phyloP scores from a whole-genome alignment of 1,140 invertebrate species.

The Rhopalosiphum maidis region DNA sequence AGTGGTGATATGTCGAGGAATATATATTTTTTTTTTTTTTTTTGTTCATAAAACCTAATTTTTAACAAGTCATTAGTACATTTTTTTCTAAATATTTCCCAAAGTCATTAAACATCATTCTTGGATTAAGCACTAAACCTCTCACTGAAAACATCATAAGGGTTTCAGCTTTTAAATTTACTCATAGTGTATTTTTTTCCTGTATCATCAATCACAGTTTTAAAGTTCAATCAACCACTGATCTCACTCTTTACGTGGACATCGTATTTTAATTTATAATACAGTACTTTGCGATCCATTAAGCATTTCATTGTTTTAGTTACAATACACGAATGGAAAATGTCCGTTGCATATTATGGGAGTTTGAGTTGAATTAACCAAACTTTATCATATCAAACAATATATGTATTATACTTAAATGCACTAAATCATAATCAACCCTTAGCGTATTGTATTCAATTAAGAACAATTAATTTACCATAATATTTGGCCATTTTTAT shows the following conservation, averaged over 20 bases:
- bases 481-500: too few species aligned
- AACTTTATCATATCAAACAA: not conserved
- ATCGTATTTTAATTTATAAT: not conserved
- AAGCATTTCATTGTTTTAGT: not conserved
- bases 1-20: not conserved
- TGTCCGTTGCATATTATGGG: not conserved
- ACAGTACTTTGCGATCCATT: not conserved
- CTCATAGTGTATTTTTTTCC: not conserved
- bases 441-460: not conserved
- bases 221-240: not conserved
- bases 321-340: not conserved
- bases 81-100: not conserved
- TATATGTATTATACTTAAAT: not conserved
- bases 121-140: not conserved
- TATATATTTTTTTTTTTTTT: not conserved
- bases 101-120: conserved; percentile 24
- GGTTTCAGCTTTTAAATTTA: not conserved
- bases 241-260: not conserved
- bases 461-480: not conserved
- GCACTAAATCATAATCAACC: too few species aligned
- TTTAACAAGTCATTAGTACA: not conserved
- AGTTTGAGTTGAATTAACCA: not conserved
- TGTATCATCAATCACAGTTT: conserved; percentile 25
- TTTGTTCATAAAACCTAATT: not conserved
- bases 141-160: not conserved